Conservation (phyloP, 2,888 invertebrate genomes). For the Stictocephala bisonia region DNA sequence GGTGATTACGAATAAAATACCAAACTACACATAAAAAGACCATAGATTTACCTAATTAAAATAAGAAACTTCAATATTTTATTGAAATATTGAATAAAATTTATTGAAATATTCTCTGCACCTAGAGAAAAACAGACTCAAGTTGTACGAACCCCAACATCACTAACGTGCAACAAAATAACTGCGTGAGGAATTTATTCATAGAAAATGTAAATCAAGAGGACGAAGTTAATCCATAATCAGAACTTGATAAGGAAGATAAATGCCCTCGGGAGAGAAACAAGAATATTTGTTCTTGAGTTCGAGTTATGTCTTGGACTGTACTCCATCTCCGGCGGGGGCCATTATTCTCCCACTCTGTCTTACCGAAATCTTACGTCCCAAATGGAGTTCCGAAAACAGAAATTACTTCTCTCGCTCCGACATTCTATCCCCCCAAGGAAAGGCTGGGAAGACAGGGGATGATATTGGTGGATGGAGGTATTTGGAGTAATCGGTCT, state of each 20-base stretch:
- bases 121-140: too few relatives aligned
- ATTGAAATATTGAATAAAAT: too few relatives aligned
- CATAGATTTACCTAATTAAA: too few relatives aligned
- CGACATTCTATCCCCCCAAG: conserved; percentile 18
- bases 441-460: neutral
- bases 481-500: conserved; percentile 48
- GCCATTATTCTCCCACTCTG: conserved; percentile 50
- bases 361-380: conserved; percentile 51
- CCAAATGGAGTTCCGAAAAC: conserved; percentile 52
- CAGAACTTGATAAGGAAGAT: conserved; percentile 39
- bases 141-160: too few relatives aligned
- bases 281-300: conserved; percentile 41
- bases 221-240: conserved; percentile 28
- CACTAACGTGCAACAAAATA: too few relatives aligned
- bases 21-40: too few relatives aligned
- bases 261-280: conserved; percentile 37
- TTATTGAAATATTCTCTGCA: too few relatives aligned
- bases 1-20: too few relatives aligned
- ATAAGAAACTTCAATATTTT: too few relatives aligned
- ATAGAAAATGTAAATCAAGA: conserved; percentile 34
- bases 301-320: too few relatives aligned
- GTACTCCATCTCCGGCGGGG: conserved; percentile 50
- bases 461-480: conserved; percentile 42
- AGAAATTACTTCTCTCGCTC: conserved; percentile 48
- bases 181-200: too few relatives aligned